A percentile compares a stretch with the other conserved stretches of the same genome.
Evolutionary conservation across 2,113 vertebrate genomes (phyloP).

Genomic region (Urocolius indicus): DNA sequence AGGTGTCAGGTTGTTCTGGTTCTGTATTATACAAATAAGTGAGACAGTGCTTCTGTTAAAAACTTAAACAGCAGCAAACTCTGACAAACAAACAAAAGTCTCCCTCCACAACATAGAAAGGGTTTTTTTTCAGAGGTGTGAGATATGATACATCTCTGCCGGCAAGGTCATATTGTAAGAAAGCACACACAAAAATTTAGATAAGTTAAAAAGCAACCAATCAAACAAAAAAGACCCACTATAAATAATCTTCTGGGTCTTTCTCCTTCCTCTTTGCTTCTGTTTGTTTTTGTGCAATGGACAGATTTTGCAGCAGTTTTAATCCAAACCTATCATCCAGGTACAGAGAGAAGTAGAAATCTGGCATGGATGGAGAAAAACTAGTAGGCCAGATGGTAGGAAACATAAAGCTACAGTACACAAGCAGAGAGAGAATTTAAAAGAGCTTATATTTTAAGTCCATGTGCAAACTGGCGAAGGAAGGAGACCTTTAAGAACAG

Average conservation of each 20-base stretch:
- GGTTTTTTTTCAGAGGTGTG: not conserved
- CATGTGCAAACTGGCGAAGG: not conserved
- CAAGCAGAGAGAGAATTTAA: not conserved
- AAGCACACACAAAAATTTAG: rapidly evolving
- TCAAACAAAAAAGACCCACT: not conserved
- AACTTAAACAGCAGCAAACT: not conserved
- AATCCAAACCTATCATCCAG: not conserved
- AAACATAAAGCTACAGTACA: not conserved
- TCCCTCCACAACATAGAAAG: too few species aligned
- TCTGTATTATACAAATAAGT: not conserved
- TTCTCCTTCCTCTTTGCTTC: not conserved
- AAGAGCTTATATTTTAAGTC: not conserved
- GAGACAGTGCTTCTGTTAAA: not conserved
- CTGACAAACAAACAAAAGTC: too few species aligned
- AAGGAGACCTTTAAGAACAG: not conserved
- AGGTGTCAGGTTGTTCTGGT: not conserved
- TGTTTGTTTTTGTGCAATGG: not conserved
- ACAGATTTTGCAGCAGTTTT: not conserved
- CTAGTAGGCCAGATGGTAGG: slow-evolving; percentile 27
- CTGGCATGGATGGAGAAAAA: slow-evolving; percentile 3
- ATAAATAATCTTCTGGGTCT: not conserved
- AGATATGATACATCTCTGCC: not conserved
- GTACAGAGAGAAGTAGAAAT: not conserved
- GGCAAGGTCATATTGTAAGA: not conserved
- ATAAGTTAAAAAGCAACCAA: not conserved